phyloP scores from a whole-genome alignment of 2,888 invertebrate genomes.

The Podotricha telesiphe region DNA sequence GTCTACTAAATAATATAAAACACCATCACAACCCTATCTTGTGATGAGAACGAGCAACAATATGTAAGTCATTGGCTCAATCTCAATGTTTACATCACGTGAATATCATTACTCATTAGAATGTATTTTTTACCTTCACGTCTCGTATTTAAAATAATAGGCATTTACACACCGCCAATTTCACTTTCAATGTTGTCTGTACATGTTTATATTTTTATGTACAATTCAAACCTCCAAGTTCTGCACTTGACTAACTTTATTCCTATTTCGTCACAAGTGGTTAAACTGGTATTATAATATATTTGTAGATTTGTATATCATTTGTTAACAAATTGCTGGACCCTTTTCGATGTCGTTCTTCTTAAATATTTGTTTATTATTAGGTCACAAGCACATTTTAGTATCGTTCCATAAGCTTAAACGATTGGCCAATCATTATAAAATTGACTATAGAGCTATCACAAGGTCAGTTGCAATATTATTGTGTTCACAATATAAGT shows the following conservation, averaged over 20 bases:
- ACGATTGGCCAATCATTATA: not conserved
- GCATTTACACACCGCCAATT: not conserved
- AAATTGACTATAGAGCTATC: not conserved
- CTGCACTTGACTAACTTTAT: not conserved
- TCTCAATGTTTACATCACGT: conserved; percentile 40
- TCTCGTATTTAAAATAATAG: not conserved
- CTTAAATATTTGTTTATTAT: not conserved
- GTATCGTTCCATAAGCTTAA: not conserved
- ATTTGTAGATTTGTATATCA: not conserved
- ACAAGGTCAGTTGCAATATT: conserved; percentile 15
- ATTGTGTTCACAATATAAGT: conserved; percentile 1
- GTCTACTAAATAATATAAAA: not conserved
- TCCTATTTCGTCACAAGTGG: not conserved
- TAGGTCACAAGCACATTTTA: not conserved
- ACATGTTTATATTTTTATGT: not conserved
- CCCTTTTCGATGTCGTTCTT: not conserved
- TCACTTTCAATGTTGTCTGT: not conserved
- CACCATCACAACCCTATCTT: conserved; percentile 3
- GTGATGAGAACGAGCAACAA: not conserved
- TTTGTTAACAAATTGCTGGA: not conserved
- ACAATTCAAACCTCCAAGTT: not conserved
- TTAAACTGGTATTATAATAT: not conserved
- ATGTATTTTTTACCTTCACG: not conserved
- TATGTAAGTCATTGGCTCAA: not conserved
- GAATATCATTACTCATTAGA: not conserved